Evolutionary conservation across 2,113 vertebrate genomes (phyloP).

Genomic region (Amia ocellicauda): DNA sequence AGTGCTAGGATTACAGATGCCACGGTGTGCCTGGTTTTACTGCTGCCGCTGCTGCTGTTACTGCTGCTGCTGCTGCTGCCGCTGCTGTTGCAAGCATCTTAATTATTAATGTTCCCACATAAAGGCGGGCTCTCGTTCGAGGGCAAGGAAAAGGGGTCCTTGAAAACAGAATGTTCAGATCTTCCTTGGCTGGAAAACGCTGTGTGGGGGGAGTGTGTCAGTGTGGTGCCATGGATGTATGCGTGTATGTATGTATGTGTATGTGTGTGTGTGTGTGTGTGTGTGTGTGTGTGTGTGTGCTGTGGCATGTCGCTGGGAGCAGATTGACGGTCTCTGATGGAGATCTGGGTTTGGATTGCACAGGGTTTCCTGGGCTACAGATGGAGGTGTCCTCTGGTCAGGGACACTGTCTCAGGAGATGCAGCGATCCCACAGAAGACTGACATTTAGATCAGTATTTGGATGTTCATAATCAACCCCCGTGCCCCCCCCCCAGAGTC

Average conservation of each 20-base stretch:
- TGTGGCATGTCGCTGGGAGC: slow-evolving; percentile 23
- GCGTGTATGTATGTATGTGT: slow-evolving; percentile 19
- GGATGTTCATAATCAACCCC: too few species aligned
- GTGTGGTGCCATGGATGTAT: neutral
- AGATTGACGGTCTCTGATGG: too few species aligned
- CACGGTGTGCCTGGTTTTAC: neutral
- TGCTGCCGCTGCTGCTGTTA: slow-evolving; percentile 19
- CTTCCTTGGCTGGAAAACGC: too few species aligned
- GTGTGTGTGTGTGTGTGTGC: slow-evolving; percentile 20
- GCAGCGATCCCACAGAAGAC: too few species aligned
- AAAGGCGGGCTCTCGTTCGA: slow-evolving; percentile 17
- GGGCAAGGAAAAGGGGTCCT: neutral
- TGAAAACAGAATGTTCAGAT: neutral
- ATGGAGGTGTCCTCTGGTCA: too few species aligned
- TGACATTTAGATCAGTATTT: too few species aligned
- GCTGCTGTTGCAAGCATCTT: slow-evolving; percentile 27
- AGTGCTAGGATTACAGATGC: neutral
- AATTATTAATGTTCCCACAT: slow-evolving; percentile 42
- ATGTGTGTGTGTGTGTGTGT: neutral
- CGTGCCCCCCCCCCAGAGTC: too few species aligned
- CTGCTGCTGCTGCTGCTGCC: slow-evolving; percentile 15
- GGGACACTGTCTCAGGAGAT: too few species aligned
- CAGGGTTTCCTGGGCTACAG: too few species aligned
- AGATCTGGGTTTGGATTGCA: too few species aligned
- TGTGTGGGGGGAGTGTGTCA: too few species aligned